Conservation (phyloP, 2,888 invertebrate species). For the Synanthedon tipuliformis region DNA sequence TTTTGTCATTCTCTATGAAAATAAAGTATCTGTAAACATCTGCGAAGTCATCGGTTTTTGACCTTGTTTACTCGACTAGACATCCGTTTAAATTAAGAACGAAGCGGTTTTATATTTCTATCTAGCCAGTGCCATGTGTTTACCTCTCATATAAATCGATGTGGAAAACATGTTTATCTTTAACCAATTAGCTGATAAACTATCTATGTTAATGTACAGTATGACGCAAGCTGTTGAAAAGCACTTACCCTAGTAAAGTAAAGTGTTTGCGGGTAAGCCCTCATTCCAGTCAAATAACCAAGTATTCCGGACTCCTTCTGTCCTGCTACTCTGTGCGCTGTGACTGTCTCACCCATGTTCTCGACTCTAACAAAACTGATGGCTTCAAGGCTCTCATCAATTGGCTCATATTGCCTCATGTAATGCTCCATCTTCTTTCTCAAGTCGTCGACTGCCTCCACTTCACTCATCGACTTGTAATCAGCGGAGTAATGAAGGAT, state of each 20-base stretch:
- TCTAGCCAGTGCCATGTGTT: not conserved
- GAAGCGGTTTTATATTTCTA: conserved; percentile 1
- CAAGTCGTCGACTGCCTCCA: conserved; percentile 83
- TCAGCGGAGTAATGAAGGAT: conserved; percentile 89
- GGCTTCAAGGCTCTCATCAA: conserved; percentile 73
- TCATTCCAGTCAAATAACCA: conserved; percentile 89
- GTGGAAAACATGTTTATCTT: conserved; percentile 20
- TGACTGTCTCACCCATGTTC: conserved; percentile 75
- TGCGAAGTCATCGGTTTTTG: not conserved
- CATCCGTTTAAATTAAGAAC: not conserved
- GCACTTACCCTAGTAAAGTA: conserved; percentile 86
- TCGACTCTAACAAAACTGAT: conserved; percentile 62
- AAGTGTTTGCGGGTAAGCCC: conserved; percentile 84
- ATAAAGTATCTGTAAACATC: too few species aligned
- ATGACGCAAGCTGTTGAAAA: not conserved
- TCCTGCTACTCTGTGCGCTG: conserved; percentile 78
- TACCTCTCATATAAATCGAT: conserved; percentile 1
- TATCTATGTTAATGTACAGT: not conserved
- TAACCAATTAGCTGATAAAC: conserved; percentile 5
- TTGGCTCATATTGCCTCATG: conserved; percentile 81
- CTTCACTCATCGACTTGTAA: conserved; percentile 83
- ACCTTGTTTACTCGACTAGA: too few species aligned
- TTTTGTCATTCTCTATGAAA: too few species aligned
- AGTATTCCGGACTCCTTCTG: conserved; percentile 87
- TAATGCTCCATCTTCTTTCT: conserved; percentile 87